Evolutionary conservation across 1,140 invertebrate species (phyloP), one percentile per base, ranked within the genome.

Genomic region (Ceratoteleas bidentatus): DNA sequence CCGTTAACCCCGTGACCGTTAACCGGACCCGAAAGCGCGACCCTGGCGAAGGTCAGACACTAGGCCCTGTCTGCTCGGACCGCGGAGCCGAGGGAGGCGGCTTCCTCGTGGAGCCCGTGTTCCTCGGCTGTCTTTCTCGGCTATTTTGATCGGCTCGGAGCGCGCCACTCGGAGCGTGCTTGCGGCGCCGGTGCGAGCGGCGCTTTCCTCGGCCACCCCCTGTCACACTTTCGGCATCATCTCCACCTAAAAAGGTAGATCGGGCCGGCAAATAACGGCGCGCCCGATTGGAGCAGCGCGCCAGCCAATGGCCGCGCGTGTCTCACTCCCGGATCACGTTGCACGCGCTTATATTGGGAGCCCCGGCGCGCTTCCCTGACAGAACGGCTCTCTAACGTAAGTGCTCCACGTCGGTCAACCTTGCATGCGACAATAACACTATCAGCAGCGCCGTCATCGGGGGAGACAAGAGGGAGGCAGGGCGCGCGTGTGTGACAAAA

Each of bases 331-430:
- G 94, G 94, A 95, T 96, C 95, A 95, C 95, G 93, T 96, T 96
- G 95, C 95, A 93, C 91, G 93, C 94, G 95, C 96, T 96, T 96
- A 96, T 96, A 96, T 95, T 93, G 92, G 93, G 93, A 92, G 91
- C 88, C 91, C 88, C 91, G 89, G 92, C 92, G 93, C 92, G 92
- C 93, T 92, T 91, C 92, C 93, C 93, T 94, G 94, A 95, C 96
- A 97, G 96, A 96, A 96, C 95, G 96, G 95, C 96, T 96, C 96
- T 95, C 95, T 95, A 96, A 96, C 95, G 95, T 95, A 95, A 95
- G 95, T 95, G 93, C 90, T 91, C 86, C 91, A 92, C 89, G 89
- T 92, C 90, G 90, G 86, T 89, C 60, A 66, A 68, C 54, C 50
- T 56, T 68, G 38, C 36, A 24, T 24, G 24, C 24, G 24, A 24